Evolutionary conservation across 2,888 invertebrate genomes (phyloP).

Genomic region (Tuberolachnus salignus): DNA sequence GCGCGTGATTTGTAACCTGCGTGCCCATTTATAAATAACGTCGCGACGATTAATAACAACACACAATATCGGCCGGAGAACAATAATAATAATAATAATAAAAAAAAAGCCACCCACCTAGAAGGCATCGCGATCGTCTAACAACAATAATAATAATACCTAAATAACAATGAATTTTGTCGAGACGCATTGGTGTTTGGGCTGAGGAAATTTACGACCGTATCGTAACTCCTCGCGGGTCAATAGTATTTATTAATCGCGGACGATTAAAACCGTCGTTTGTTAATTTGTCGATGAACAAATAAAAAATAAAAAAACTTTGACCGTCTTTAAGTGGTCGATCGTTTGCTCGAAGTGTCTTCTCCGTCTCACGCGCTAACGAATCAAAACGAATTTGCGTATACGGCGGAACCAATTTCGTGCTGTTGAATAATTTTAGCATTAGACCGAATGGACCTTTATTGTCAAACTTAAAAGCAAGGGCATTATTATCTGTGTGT

Average conservation of each 20-base stretch:
- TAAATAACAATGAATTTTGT: background rate
- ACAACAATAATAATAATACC: background rate
- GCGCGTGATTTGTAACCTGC: slow-evolving; percentile 41
- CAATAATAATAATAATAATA: background rate
- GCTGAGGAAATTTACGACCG: slow-evolving; percentile 29
- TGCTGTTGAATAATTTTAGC: no score
- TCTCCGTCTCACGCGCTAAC: no score
- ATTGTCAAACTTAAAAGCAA: no score
- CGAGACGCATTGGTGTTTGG: slow-evolving; percentile 5
- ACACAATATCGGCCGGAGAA: background rate
- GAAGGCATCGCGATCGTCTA: slow-evolving; percentile 15
- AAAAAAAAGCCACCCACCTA: slow-evolving; percentile 47
- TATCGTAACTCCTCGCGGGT: slow-evolving; percentile 2
- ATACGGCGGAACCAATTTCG: no score
- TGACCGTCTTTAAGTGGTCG: no score
- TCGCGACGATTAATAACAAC: slow-evolving; percentile 15
- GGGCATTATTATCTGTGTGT: no score
- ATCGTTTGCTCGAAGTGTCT: no score
- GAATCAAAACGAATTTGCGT: no score
- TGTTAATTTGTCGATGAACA: slow-evolving; percentile 19
- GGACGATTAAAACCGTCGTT: slow-evolving; percentile 27
- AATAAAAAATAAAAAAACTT: background rate
- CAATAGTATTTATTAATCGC: slow-evolving; percentile 31
- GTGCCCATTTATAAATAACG: background rate
- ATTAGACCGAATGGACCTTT: no score